These are phyloP conservation scores for Opisthocomus hoazin DNA, from an alignment of 2,113 vertebrate genomes.

Conservation along the genomic window DNA sequence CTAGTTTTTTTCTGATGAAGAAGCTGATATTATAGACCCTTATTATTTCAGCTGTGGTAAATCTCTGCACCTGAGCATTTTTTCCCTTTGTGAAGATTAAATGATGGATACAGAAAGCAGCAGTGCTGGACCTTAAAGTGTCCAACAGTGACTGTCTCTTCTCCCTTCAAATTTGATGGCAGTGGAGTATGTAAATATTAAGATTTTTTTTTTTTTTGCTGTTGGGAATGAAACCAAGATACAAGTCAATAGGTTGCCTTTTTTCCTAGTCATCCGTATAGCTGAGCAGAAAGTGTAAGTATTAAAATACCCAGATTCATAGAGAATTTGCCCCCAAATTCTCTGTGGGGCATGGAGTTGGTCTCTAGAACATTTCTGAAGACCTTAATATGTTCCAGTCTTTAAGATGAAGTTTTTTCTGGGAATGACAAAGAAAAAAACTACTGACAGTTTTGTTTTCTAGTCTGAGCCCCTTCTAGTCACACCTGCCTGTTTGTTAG, in stretches of 20 bases:
- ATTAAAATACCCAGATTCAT: background rate
- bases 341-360: background rate
- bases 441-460: background rate
- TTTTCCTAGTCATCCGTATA: background rate
- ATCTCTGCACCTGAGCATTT: background rate
- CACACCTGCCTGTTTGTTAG: background rate
- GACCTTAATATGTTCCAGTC: background rate
- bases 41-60: background rate
- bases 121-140: background rate
- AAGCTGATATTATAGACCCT: background rate
- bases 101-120: background rate
- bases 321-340: too few relatives aligned
- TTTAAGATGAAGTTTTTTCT: background rate
- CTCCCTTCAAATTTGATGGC: background rate
- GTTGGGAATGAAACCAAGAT: background rate
- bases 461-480: background rate
- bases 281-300: constrained; percentile 11
- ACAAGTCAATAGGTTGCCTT: background rate
- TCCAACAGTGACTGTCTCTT: background rate
- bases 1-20: background rate
- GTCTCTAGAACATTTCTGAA: background rate
- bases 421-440: background rate
- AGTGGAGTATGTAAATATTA: background rate
- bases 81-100: background rate
- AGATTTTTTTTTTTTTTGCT: too few relatives aligned